A percentile compares a stretch with the other conserved stretches of the same genome.
These are phyloP conservation scores for Arctopsyche grandis DNA, from an alignment of 1,140 invertebrate species.

Conservation along the genomic window DNA sequence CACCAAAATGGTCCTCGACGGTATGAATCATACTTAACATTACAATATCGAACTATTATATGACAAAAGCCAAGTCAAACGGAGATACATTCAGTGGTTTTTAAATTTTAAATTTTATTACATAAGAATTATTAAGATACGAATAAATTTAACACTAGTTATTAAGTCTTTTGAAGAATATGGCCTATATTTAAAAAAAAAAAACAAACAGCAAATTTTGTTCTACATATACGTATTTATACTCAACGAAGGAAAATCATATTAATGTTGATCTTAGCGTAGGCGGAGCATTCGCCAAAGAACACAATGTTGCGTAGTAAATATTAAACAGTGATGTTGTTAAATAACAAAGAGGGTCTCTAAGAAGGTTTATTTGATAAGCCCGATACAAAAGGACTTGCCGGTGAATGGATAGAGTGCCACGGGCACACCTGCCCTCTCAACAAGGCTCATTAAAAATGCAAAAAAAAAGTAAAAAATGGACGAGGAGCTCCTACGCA, in stretches of 20 bases:
- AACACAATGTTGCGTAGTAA: background rate
- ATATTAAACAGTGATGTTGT: slow-evolving; percentile 19
- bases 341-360: slow-evolving; percentile 27
- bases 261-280: too few species aligned
- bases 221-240: too few species aligned
- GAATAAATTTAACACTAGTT: too few species aligned
- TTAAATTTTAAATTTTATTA: too few species aligned
- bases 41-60: background rate
- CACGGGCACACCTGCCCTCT: slow-evolving; percentile 18
- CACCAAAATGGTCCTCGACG: slow-evolving; percentile 96
- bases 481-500: background rate
- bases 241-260: too few species aligned
- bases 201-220: too few species aligned
- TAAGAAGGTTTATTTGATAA: slow-evolving; percentile 42
- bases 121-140: too few species aligned
- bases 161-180: too few species aligned
- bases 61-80: too few species aligned
- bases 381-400: slow-evolving; percentile 36
- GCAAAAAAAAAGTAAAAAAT: background rate
- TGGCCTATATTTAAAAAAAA: too few species aligned
- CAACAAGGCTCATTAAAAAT: slow-evolving; percentile 32
- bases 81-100: background rate
- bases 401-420: slow-evolving; percentile 31
- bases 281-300: background rate
- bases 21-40: slow-evolving; percentile 63